These are phyloP conservation scores for Acrossocheilus fasciatus DNA, from an alignment of 2,797 vertebrate species.

Conservation along the genomic window DNA sequence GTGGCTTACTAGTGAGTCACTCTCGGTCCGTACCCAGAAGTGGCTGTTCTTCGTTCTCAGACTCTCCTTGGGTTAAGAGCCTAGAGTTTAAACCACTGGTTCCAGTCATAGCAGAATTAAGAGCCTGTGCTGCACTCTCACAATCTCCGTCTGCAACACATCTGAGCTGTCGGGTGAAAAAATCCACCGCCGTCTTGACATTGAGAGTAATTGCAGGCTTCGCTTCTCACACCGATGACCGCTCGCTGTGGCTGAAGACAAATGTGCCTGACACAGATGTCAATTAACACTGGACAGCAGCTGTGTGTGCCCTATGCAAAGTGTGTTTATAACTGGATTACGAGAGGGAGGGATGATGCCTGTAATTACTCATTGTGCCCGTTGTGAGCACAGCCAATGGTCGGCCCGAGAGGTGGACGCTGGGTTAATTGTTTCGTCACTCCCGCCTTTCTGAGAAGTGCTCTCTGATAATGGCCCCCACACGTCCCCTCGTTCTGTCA, in stretches of 20 bases:
- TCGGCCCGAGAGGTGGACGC: slow-evolving; percentile 32
- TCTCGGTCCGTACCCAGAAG: slow-evolving; percentile 38
- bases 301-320: slow-evolving; percentile 59
- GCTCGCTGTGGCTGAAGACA: slow-evolving; percentile 60
- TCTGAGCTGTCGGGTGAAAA: slow-evolving; percentile 42
- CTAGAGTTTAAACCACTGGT: slow-evolving; percentile 49
- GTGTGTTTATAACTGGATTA: slow-evolving; percentile 65
- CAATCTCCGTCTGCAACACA: background rate
- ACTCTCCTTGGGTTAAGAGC: slow-evolving; percentile 49
- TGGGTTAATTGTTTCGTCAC: slow-evolving; percentile 51
- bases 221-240: slow-evolving; percentile 55
- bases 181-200: slow-evolving; percentile 14
- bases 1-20: slow-evolving; percentile 50
- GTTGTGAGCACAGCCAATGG: slow-evolving; percentile 45
- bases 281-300: slow-evolving; percentile 64
- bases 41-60: slow-evolving; percentile 29
- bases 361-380: slow-evolving; percentile 64
- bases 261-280: slow-evolving; percentile 60
- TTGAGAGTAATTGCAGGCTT: slow-evolving; percentile 54
- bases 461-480: slow-evolving; percentile 17
- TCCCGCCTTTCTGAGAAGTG: slow-evolving; percentile 14
- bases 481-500: background rate
- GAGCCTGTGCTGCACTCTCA: slow-evolving; percentile 23
- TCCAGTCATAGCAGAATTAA: slow-evolving; percentile 49
- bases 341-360: slow-evolving; percentile 62